These are phyloP conservation scores for Maylandia zebra DNA, from an alignment of 2,113 vertebrate genomes.

Conservation along the genomic window DNA sequence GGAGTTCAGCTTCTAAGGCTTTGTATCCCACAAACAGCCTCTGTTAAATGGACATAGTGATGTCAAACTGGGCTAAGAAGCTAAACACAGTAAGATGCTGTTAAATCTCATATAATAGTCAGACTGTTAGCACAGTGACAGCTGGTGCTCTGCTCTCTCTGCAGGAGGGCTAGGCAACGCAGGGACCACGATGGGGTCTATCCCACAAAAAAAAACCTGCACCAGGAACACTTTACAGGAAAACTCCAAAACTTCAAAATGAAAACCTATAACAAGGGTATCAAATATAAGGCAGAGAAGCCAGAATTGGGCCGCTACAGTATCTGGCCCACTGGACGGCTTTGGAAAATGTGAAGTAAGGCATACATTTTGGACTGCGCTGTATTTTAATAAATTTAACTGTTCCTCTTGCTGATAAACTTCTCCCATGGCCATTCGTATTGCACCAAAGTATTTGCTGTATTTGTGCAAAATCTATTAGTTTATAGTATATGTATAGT, in stretches of 20 bases:
- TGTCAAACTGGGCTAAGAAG: conserved; percentile 8
- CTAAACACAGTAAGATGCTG: conserved; percentile 12
- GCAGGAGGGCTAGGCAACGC: neutral
- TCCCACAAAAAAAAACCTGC: neutral
- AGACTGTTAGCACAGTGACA: conserved; percentile 13
- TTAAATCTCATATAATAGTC: conserved; percentile 23
- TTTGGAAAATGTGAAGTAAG: neutral
- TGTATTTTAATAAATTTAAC: neutral
- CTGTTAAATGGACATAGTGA: neutral
- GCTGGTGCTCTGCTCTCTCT: conserved; percentile 16
- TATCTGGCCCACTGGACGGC: neutral
- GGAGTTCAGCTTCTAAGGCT: neutral
- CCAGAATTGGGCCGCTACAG: neutral
- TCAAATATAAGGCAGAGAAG: neutral
- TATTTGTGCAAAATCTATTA: neutral
- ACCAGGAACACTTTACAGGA: neutral
- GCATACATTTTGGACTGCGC: neutral
- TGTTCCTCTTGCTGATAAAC: neutral
- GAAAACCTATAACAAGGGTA: neutral
- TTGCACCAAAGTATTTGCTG: neutral
- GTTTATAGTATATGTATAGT: neutral
- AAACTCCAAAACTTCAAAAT: neutral
- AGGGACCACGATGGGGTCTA: neutral
- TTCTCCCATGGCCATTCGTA: neutral
- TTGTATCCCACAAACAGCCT: neutral